phyloP scores from a whole-genome alignment of 2,888 invertebrate genomes.

The Rhyacophila evoluta region DNA sequence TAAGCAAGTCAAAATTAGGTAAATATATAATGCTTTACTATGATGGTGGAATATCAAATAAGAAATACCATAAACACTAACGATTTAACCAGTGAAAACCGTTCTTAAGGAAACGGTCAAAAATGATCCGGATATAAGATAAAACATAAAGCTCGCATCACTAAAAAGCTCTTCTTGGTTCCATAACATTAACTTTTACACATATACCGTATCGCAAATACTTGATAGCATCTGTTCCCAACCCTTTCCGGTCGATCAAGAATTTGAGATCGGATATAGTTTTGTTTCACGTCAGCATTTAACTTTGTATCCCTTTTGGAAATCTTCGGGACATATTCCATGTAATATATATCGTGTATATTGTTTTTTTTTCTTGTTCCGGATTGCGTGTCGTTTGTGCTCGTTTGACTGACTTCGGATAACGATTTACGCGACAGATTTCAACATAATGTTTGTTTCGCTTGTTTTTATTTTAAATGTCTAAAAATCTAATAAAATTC shows the following conservation, averaged over 20 bases:
- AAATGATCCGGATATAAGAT: background rate
- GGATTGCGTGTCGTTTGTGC: background rate
- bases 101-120: background rate
- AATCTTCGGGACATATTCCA: constrained; percentile 1
- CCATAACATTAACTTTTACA: constrained; percentile 18
- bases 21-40: too few species aligned
- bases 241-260: constrained; percentile 16
- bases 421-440: background rate
- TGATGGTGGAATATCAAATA: too few species aligned
- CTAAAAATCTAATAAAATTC: too few species aligned
- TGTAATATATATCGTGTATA: background rate
- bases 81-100: background rate
- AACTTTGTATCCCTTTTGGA: constrained; percentile 16
- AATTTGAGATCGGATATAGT: constrained; percentile 15
- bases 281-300: constrained; percentile 1
- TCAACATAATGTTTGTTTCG: background rate
- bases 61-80: background rate
- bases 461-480: too few species aligned
- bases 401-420: background rate
- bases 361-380: background rate
- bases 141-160: constrained; percentile 3
- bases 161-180: constrained; percentile 8
- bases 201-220: constrained; percentile 22
- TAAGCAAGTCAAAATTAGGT: too few species aligned
- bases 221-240: constrained; percentile 14